Evolutionary conservation across 2,113 vertebrate genomes (phyloP).

Genomic region (Tenrec ecaudatus): DNA sequence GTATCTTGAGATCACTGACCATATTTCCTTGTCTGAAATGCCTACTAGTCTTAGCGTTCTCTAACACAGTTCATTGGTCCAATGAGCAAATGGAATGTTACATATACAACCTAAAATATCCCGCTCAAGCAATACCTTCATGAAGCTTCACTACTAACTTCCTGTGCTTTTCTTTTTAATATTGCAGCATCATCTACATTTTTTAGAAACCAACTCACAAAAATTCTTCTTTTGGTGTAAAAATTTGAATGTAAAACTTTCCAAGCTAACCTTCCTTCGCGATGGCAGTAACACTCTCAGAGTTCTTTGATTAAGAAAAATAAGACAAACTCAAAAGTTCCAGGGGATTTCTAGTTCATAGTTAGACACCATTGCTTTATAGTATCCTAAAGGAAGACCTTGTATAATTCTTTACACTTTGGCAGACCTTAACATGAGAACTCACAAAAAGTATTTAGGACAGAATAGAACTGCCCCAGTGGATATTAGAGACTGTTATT

Average conservation of each 20-base stretch:
- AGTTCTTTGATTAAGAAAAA: not conserved
- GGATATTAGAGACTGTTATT: too few relatives aligned
- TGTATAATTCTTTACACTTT: not conserved
- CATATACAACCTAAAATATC: not conserved
- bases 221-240: not conserved
- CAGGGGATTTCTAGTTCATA: accelerated
- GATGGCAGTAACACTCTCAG: not conserved
- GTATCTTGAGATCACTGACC: not conserved
- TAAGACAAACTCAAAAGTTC: not conserved
- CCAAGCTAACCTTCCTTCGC: not conserved
- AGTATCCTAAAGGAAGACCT: too few relatives aligned
- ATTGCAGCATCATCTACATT: not conserved
- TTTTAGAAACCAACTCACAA: not conserved
- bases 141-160: not conserved
- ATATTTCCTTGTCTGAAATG: too few relatives aligned
- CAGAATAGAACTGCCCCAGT: too few relatives aligned
- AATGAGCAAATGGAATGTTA: not conserved
- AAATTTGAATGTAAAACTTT: not conserved
- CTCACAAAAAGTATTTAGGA: too few relatives aligned
- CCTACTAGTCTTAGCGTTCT: not conserved
- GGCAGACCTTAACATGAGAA: accelerated
- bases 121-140: not conserved
- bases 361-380: not conserved
- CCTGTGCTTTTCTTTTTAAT: not conserved
- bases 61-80: not conserved